Conservation (phyloP, 2,797 vertebrate genomes). For the Chelmon rostratus region DNA sequence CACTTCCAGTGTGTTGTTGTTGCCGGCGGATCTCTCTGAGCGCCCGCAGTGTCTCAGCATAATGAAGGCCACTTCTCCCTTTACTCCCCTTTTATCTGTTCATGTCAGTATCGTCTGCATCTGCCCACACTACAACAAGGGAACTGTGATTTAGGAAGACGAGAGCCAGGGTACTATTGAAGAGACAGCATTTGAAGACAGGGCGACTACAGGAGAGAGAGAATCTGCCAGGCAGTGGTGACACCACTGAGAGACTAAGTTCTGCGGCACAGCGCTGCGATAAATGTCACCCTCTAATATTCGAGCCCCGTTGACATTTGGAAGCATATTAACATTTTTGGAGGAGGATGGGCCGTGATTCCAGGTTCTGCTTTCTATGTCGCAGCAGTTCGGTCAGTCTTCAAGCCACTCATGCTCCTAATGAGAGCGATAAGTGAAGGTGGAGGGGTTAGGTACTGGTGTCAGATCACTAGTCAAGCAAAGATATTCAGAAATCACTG, state of each 20-base stretch:
- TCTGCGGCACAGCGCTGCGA: not conserved
- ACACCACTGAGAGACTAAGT: conserved; percentile 17
- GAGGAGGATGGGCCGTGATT: conserved; percentile 32
- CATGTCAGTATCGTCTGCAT: conserved; percentile 23
- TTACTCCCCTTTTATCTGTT: conserved; percentile 15
- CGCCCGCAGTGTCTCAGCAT: not conserved
- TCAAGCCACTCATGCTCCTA: conserved; percentile 7
- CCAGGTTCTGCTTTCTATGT: conserved; percentile 28
- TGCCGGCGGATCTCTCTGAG: not conserved
- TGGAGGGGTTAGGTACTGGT: not conserved
- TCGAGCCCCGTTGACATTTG: conserved; percentile 61
- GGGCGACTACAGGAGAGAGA: conserved; percentile 35
- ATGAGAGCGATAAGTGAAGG: conserved; percentile 24
- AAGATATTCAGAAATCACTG: not conserved
- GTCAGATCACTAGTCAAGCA: not conserved
- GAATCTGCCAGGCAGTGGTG: conserved; percentile 53
- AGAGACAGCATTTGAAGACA: conserved; percentile 5
- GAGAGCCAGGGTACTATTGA: not conserved
- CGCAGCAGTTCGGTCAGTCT: not conserved
- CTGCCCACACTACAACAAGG: not conserved
- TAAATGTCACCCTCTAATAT: conserved; percentile 64
- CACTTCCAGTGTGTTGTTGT: conserved; percentile 15
- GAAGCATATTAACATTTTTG: conserved; percentile 58
- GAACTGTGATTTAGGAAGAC: conserved; percentile 23
- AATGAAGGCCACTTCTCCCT: conserved; percentile 35